A percentile compares a stretch with the other conserved stretches of the same genome.
Conservation (phyloP, 2,113 vertebrate species). For the Sclerurus mexicanus region DNA sequence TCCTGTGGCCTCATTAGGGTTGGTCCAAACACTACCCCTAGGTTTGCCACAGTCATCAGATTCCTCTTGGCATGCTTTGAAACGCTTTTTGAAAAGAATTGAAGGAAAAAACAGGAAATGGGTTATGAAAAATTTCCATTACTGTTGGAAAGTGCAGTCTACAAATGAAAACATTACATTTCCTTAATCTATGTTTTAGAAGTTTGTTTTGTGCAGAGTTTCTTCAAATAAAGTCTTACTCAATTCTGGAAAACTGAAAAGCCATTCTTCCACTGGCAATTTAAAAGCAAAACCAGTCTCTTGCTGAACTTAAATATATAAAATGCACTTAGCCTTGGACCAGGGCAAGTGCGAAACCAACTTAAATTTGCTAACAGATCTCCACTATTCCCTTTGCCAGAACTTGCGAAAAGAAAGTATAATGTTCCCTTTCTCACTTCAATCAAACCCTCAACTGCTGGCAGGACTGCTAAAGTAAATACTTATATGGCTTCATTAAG, state of each 20-base stretch:
- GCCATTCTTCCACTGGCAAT: not conserved
- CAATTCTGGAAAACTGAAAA: conserved; percentile 34
- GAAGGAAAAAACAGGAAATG: conserved; percentile 40
- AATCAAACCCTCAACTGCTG: conserved; percentile 56
- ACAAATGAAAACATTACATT: conserved; percentile 8
- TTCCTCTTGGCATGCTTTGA: conserved; percentile 91
- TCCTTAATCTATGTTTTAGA: conserved; percentile 11
- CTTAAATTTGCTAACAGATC: conserved; percentile 65
- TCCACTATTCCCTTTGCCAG: conserved; percentile 45
- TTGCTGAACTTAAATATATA: conserved; percentile 9
- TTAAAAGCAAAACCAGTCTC: conserved; percentile 39
- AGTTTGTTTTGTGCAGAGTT: not conserved
- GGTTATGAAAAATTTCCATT: conserved; percentile 38
- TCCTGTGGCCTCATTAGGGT: conserved; percentile 96
- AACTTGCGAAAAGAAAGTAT: conserved; percentile 3
- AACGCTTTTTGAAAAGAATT: conserved; percentile 78
- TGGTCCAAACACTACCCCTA: conserved; percentile 97
- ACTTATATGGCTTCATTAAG: conserved; percentile 58
- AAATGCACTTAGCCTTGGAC: conserved; percentile 50
- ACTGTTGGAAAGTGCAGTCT: not conserved
- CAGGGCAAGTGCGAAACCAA: conserved; percentile 63
- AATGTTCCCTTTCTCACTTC: conserved; percentile 56
- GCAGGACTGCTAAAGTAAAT: conserved; percentile 67
- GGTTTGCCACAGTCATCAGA: conserved; percentile 95
- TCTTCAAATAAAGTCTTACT: not conserved